Evolutionary conservation across 2,888 invertebrate genomes (phyloP).

Genomic region (Spodoptera picta): DNA sequence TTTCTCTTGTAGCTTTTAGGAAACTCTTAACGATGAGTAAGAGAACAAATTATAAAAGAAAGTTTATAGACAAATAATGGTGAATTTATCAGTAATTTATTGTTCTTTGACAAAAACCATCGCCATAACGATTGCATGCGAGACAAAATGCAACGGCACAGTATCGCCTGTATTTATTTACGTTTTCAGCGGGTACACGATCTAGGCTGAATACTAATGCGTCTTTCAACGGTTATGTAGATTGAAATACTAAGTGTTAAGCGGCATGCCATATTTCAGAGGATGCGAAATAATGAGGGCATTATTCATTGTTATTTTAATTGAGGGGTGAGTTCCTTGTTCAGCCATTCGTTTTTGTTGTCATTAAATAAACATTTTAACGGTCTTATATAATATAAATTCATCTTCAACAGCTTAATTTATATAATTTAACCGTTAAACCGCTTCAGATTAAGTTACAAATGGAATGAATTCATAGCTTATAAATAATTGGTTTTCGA

Average conservation of each 20-base stretch:
- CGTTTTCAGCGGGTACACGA: slow-evolving; percentile 51
- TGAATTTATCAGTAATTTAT: background rate
- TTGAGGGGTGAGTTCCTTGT: too few species aligned
- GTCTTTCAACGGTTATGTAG: slow-evolving; percentile 50
- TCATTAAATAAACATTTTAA: too few species aligned
- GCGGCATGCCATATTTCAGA: slow-evolving; percentile 38
- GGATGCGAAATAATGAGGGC: slow-evolving; percentile 15
- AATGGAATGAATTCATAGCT: too few species aligned
- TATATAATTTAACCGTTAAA: too few species aligned
- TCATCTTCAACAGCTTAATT: too few species aligned
- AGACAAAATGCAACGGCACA: slow-evolving; percentile 54
- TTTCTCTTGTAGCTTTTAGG: background rate
- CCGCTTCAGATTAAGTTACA: too few species aligned
- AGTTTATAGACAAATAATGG: background rate
- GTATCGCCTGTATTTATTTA: slow-evolving; percentile 50
- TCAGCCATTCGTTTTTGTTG: too few species aligned
- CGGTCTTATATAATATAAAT: too few species aligned
- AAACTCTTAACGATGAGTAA: slow-evolving; percentile 1
- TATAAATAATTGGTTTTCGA: too few species aligned
- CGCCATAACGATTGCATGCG: slow-evolving; percentile 56
- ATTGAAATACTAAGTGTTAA: slow-evolving; percentile 36
- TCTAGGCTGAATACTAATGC: slow-evolving; percentile 56
- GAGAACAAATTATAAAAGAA: background rate
- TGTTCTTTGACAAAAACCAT: slow-evolving; percentile 47
- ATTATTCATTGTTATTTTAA: too few species aligned